A percentile compares a stretch with the other conserved stretches of the same genome.
phyloP scores from a whole-genome alignment of 2,888 invertebrate genomes.

The Epiblema foenella region DNA sequence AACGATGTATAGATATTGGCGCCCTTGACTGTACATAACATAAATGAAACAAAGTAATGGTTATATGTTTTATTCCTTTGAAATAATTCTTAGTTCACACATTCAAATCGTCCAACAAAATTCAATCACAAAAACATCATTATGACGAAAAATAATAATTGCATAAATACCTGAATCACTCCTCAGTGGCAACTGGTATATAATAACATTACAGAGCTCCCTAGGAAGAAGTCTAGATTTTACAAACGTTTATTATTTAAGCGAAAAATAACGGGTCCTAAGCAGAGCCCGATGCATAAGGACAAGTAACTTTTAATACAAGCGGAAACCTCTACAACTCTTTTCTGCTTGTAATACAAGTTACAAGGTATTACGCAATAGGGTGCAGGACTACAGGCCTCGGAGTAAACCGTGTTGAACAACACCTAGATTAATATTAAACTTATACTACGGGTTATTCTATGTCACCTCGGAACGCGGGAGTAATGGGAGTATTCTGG shows the following conservation, averaged over 20 bases:
- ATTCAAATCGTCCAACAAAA: constrained; percentile 63
- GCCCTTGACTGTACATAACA: no score
- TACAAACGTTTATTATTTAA: constrained; percentile 68
- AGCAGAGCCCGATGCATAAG: constrained; percentile 46
- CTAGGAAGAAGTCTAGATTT: constrained; percentile 74
- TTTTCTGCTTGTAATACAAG: constrained; percentile 3
- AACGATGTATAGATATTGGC: no score
- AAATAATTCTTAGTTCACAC: constrained; percentile 69
- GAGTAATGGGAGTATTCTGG: constrained; percentile 49
- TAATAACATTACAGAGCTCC: constrained; percentile 70
- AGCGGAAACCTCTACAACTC: not conserved
- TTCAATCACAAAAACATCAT: constrained; percentile 66
- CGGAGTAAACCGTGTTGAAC: constrained; percentile 55
- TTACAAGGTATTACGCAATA: not conserved
- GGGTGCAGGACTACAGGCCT: constrained; percentile 67
- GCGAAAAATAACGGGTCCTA: constrained; percentile 66
- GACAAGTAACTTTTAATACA: not conserved
- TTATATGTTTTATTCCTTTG: constrained; percentile 61
- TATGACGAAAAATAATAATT: constrained; percentile 65
- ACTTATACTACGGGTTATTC: constrained; percentile 67
- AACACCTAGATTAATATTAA: constrained; percentile 57
- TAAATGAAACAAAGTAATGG: constrained; percentile 49
- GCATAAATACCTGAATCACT: constrained; percentile 83
- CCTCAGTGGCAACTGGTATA: constrained; percentile 79
- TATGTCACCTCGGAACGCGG: constrained; percentile 79